Conservation (phyloP, 2,797 vertebrate species). For the Masticophis lateralis region DNA sequence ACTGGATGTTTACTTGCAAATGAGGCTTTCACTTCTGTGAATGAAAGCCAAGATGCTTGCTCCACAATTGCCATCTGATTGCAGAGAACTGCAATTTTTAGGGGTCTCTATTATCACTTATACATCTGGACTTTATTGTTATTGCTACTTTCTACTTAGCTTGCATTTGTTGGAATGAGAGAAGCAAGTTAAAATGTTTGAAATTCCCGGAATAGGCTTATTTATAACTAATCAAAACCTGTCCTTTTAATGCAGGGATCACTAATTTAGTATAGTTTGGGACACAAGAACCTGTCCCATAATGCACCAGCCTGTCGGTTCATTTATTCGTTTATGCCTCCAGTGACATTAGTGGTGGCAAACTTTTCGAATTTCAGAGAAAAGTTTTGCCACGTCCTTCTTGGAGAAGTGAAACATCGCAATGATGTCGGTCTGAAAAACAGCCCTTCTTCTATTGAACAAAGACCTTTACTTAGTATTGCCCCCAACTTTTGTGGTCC, state of each 20-base stretch:
- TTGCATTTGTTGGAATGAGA: background rate
- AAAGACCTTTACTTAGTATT: background rate
- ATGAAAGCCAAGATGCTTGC: background rate
- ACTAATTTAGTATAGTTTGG: background rate
- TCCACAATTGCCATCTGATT: background rate
- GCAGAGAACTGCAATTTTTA: background rate
- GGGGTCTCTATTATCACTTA: background rate
- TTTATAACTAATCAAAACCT: background rate
- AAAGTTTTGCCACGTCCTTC: background rate
- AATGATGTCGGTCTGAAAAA: background rate
- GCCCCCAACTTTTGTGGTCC: background rate
- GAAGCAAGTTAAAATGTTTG: background rate
- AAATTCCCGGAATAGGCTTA: background rate
- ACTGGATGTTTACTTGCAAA: conserved; percentile 17
- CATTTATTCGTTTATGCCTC: background rate
- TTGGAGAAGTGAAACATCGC: background rate
- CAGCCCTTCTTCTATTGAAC: background rate
- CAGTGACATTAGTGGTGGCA: background rate
- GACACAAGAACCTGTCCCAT: background rate
- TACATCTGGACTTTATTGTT: background rate
- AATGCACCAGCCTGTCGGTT: background rate
- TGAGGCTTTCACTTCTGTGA: background rate
- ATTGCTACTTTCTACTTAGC: background rate
- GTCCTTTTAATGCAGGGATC: background rate
- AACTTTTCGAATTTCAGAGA: background rate